Percentiles rank a stretch among this genome's conserved stretches.
Conservation (phyloP, 2,797 vertebrate genomes). For the Dermochelys coriacea region DNA sequence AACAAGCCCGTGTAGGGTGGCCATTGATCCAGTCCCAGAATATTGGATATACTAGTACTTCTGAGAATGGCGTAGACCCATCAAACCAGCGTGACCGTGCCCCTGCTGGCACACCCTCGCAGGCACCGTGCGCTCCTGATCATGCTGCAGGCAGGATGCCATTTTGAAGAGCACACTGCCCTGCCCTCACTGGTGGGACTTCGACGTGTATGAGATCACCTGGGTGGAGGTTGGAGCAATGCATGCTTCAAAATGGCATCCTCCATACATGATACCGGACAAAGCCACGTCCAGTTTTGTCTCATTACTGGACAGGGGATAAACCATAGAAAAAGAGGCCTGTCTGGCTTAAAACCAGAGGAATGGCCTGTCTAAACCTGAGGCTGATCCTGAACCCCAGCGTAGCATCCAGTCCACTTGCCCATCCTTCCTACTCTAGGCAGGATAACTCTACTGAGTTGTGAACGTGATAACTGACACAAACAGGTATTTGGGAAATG, state of each 20-base stretch:
- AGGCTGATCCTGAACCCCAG: background rate
- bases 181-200: background rate
- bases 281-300: background rate
- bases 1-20: background rate
- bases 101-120: background rate
- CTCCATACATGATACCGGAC: background rate
- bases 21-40: background rate
- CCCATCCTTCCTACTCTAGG: background rate
- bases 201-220: background rate
- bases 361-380: no score
- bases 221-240: background rate
- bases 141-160: background rate
- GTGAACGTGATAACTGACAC: background rate
- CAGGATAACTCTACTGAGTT: background rate
- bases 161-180: background rate
- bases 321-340: background rate
- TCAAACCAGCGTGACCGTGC: no score
- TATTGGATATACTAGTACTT: background rate
- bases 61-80: background rate
- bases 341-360: no score
- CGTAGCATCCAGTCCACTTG: no score
- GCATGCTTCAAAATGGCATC: background rate
- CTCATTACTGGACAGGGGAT: background rate
- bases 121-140: no score
- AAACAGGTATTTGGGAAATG: fast-evolving